A percentile compares a stretch with the other conserved stretches of the same genome.
Evolutionary conservation across 1,140 invertebrate genomes (phyloP).

Genomic region (Trachymyrmex septentrionalis): DNA sequence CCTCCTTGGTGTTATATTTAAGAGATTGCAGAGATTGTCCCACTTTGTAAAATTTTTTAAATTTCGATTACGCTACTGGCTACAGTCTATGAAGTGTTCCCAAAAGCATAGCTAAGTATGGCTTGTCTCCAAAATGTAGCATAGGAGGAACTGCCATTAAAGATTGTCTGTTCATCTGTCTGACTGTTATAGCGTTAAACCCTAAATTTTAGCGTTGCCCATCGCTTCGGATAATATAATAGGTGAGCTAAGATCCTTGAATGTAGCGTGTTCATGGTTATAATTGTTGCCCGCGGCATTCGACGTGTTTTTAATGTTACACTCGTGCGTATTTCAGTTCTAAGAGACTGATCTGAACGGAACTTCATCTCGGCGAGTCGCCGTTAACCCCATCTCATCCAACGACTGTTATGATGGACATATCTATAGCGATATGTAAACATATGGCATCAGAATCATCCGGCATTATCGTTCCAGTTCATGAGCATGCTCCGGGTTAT

Average conservation of each 20-base stretch:
- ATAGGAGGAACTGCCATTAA: slow-evolving; percentile 71
- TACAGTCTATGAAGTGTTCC: background rate
- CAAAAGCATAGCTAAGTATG: slow-evolving; percentile 59
- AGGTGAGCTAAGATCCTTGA: slow-evolving; percentile 66
- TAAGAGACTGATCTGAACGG: slow-evolving; percentile 34
- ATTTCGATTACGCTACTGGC: slow-evolving; percentile 41
- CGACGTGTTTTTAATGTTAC: slow-evolving; percentile 64
- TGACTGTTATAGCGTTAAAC: slow-evolving; percentile 78
- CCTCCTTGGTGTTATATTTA: background rate
- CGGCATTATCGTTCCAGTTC: slow-evolving; percentile 34
- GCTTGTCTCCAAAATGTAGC: slow-evolving; percentile 70
- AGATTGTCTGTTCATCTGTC: slow-evolving; percentile 75
- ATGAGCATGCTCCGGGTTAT: background rate
- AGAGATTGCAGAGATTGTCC: no score
- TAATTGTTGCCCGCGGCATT: slow-evolving; percentile 73
- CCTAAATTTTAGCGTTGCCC: slow-evolving; percentile 77
- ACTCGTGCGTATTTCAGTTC: slow-evolving; percentile 39
- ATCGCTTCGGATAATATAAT: slow-evolving; percentile 74
- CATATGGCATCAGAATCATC: slow-evolving; percentile 15
- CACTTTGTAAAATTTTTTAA: background rate
- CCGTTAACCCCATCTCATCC: slow-evolving; percentile 29
- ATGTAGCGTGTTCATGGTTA: slow-evolving; percentile 69
- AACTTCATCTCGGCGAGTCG: slow-evolving; percentile 24
- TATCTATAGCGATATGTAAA: slow-evolving; percentile 45
- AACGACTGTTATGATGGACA: slow-evolving; percentile 38